Evolutionary conservation across 1,140 invertebrate genomes (phyloP), one percentile per base, ranked within the genome.

Genomic region (Ruditapes philippinarum): DNA sequence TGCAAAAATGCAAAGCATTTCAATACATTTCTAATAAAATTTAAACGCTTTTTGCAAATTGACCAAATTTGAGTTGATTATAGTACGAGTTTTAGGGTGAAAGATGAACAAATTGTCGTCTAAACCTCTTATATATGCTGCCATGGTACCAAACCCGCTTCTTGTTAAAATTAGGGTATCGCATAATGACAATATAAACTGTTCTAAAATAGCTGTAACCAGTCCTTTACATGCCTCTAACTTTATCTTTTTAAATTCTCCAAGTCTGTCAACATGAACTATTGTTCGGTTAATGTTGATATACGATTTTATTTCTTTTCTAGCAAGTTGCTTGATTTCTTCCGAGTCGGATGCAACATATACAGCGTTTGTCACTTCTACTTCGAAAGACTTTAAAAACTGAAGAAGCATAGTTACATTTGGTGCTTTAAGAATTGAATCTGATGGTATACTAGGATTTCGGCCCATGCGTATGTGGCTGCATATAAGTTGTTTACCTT

Each of bases 391-490:
- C 9, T 51, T 22, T 12, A 51, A n/a, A 33, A 51, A 78, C 49
- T 17, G 17, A 31, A 36, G 31, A 5, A 78, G 11, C 51, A 54
- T 5, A 17, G 38, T 33, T 7, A n/a, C 42, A 28, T 74, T 74
- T 19, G 42, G 3, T n/a, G 14, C 22, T 31, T 7, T 5, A 17
- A 38, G 22, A 42, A 5, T 40, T 2, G 1, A 25, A 22, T 93
- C 92, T 17, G 40, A 65, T 38, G 89, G 89, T 19, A 91, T 79
- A 33, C 74, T 79, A 0, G 84, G 82, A 74, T 90, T 93, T 31
- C 78, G 79, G 22, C 91, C 92, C 1, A 92, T 82, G 45, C 92
- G 62, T 5, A 91, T 87, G 36, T 93, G 92, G 11, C 76, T 86
- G 57, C 92, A 93, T 0, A 92, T 73, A 5, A 93, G 45, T 2